These are phyloP conservation scores for Bombus affinis DNA, from an alignment of 1,140 invertebrate species.

Conservation along the genomic window DNA sequence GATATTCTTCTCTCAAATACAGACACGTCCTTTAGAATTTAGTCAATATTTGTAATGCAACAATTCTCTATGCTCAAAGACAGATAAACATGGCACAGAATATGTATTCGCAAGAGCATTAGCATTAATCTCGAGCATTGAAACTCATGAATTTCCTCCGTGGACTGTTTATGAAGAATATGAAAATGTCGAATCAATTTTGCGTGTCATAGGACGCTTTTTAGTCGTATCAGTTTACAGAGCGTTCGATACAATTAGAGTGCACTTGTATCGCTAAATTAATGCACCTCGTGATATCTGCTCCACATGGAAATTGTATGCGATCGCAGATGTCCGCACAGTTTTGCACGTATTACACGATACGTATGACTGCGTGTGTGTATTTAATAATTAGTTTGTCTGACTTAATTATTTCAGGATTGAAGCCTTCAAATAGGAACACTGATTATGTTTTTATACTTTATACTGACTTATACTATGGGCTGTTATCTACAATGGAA, in stretches of 20 bases:
- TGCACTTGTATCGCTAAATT: slow-evolving; percentile 8
- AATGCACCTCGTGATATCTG: slow-evolving; percentile 3
- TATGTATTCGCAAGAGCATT: background rate
- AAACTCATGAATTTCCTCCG: background rate
- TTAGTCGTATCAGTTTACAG: background rate
- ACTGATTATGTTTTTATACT: too few relatives aligned
- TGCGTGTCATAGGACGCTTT: background rate
- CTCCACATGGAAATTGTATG: background rate
- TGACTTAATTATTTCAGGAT: background rate
- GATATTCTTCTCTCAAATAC: background rate
- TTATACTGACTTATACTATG: background rate
- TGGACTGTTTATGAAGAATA: background rate
- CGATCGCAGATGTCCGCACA: background rate
- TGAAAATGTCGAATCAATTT: background rate
- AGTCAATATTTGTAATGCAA: background rate
- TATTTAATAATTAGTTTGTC: slow-evolving; percentile 11
- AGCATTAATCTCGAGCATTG: background rate
- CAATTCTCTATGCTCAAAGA: background rate
- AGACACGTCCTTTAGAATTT: background rate
- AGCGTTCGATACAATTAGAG: slow-evolving; percentile 6
- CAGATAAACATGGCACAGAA: background rate
- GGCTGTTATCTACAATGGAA: background rate
- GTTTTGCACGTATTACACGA: background rate
- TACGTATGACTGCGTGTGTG: too few relatives aligned
- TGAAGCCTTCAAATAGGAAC: background rate